Base-by-base conservation (phyloP, 2,888 invertebrate genomes). In the Lysandra coridon region DNA sequence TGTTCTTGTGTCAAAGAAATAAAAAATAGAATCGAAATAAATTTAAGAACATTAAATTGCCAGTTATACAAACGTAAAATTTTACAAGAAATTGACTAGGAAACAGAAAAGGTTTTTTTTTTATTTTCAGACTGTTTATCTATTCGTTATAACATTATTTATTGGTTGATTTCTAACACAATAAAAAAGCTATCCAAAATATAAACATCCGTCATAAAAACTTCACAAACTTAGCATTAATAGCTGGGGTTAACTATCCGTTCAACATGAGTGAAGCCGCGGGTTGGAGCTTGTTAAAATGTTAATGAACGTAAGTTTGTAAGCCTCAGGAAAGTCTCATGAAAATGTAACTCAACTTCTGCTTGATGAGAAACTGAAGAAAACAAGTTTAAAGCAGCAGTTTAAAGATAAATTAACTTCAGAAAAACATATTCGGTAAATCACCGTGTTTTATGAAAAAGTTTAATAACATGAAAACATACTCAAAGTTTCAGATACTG, bases 331-430 rank as follows among this genome's bases (percentile, higher is more conserved):
- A 64, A 62, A 62, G 64, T 30, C 64, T 64, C 64, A 30, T 64
- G 64, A 33, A 69, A 69, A 37, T 14, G 33, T 33, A 69, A 5
- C 33, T 14, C 12, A 69, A 69, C 33, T 69, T 69, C 30, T 33
- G 17, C 33, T 14, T 69, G 69, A 69, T 69, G 69, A 69, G 69
- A 69, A 69, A 37, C 69, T 69, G 14, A 69, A 69, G 33, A 4
- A 69, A 69, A 37, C 33, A 69, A 69, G 69, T 69, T 7, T 7
- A 1, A 69, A 69, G 69, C n/a, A n/a, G n/a, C n/a, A 69, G 69
- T 69, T 7, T 7, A 1, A 69, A 69, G 69, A 69, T 37, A 37
- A 33, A 69, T 69, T 69, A 69, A 69, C 69, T 33, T 69, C 64
- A 23, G 5, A 23, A 33, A 69, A 69, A 23, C 23, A 69, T 33